Conservation (phyloP, 2,113 vertebrate genomes). For the Eidolon helvum region DNA sequence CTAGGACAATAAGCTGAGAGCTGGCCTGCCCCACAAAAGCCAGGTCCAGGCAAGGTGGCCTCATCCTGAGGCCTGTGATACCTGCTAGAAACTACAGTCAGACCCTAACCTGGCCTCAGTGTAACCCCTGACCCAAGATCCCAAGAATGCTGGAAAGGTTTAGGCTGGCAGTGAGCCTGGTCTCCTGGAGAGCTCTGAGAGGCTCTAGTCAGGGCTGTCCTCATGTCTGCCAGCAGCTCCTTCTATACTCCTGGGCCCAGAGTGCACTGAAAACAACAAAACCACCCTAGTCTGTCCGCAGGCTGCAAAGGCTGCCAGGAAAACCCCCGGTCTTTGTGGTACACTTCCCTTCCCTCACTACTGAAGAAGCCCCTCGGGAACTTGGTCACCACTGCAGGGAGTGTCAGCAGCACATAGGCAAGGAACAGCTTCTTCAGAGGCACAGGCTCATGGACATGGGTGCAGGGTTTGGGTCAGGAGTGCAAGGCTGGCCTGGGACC, state of each 20-base stretch:
- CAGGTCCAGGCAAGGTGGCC: background rate
- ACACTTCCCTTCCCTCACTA: too few relatives aligned
- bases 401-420: background rate
- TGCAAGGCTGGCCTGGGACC: background rate
- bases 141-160: background rate
- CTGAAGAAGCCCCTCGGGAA: background rate
- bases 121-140: background rate
- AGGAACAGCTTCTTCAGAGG: background rate
- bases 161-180: fast-evolving
- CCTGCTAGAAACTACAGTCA: background rate
- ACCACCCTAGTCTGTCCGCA: background rate
- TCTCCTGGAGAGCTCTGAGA: background rate
- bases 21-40: background rate
- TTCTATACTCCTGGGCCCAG: background rate
- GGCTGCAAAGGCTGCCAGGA: fast-evolving
- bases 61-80: fast-evolving
- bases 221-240: background rate
- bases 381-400: background rate
- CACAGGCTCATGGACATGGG: background rate
- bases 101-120: background rate
- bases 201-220: background rate
- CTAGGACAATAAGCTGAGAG: too few relatives aligned
- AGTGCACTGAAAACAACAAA: background rate
- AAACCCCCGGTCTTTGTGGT: background rate
- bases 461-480: fast-evolving